These are phyloP conservation scores for Rhinoraja longicauda DNA, from an alignment of 2,797 vertebrate genomes.

Conservation along the genomic window DNA sequence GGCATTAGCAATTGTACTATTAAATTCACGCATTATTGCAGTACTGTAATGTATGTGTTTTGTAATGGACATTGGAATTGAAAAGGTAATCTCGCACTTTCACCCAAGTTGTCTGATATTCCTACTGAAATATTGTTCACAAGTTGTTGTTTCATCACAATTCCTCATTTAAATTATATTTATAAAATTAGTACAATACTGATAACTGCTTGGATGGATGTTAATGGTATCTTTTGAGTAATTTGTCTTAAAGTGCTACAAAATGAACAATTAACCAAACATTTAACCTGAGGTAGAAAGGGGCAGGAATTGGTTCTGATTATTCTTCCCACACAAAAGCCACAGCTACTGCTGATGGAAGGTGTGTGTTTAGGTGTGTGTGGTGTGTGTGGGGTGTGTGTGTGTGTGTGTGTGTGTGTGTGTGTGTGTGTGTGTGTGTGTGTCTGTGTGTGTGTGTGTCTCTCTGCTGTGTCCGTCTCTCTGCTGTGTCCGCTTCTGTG, in stretches of 20 bases:
- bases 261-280: not conserved
- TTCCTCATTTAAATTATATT: not conserved
- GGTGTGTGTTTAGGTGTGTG: too few relatives aligned
- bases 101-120: not conserved
- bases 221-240: not conserved
- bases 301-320: not conserved
- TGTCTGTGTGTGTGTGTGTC: too few relatives aligned
- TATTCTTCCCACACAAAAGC: not conserved
- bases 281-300: not conserved
- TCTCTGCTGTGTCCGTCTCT: too few relatives aligned
- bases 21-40: not conserved
- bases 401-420: too few relatives aligned
- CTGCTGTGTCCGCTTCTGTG: too few relatives aligned
- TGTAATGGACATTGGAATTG: not conserved
- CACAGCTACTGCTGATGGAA: not conserved
- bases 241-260: not conserved
- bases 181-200: not conserved
- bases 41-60: not conserved
- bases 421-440: too few relatives aligned
- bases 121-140: not conserved
- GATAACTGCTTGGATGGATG: not conserved
- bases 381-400: too few relatives aligned
- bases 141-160: not conserved
- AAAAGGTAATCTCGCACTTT: not conserved
- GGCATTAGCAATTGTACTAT: not conserved